These are phyloP conservation scores for Botia kubotai DNA, from an alignment of 2,797 vertebrate genomes.

Conservation along the genomic window DNA sequence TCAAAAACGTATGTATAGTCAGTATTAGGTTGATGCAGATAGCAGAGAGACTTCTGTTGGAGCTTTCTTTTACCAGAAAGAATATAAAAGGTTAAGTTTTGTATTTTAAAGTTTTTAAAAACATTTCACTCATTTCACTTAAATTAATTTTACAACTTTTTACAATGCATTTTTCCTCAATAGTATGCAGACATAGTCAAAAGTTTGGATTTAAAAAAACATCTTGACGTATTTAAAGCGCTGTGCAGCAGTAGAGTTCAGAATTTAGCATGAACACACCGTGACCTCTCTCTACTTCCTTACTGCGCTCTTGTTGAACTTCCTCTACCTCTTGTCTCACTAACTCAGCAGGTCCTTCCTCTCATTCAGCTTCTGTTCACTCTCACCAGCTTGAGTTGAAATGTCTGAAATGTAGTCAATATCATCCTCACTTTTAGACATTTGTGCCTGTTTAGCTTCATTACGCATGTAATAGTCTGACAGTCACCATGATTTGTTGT, in stretches of 20 bases:
- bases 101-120: no score
- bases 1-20: no score
- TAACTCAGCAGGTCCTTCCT: background rate
- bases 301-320: conserved; percentile 2
- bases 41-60: no score
- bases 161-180: no score
- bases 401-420: background rate
- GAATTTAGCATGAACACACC: background rate
- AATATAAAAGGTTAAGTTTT: no score
- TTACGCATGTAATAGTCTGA: background rate
- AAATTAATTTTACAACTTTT: no score
- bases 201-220: background rate
- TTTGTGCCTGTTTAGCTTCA: background rate
- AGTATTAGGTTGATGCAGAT: no score
- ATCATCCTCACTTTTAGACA: background rate
- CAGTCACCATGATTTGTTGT: background rate
- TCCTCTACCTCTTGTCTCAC: background rate
- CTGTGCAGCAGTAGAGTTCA: background rate
- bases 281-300: background rate
- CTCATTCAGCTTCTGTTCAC: background rate
- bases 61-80: no score
- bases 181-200: background rate
- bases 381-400: background rate
- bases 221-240: no score
- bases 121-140: no score